Conservation (phyloP, 2,888 invertebrate genomes). For the Toxonevra muliebris region DNA sequence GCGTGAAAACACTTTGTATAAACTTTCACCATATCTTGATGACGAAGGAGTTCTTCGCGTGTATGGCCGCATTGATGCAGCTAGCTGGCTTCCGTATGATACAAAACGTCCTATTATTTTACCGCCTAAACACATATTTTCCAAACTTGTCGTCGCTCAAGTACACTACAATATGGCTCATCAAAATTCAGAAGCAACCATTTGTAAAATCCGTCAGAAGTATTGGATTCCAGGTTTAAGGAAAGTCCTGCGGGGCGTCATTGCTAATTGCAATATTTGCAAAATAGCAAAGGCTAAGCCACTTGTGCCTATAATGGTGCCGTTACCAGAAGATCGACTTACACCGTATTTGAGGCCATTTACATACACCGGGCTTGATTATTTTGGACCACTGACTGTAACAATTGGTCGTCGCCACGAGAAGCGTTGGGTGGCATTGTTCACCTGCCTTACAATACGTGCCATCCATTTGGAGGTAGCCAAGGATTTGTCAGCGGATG, state of each 20-base stretch:
- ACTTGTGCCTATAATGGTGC: constrained; percentile 36
- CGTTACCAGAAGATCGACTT: constrained; percentile 25
- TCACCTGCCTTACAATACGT: constrained; percentile 37
- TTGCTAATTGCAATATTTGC: constrained; percentile 26
- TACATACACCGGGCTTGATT: constrained; percentile 29
- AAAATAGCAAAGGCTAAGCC: constrained; percentile 26
- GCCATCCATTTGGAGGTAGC: constrained; percentile 33
- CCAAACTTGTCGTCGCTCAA: constrained; percentile 21
- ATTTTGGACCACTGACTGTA: constrained; percentile 30
- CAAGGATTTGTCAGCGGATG: constrained; percentile 29
- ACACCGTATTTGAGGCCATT: constrained; percentile 23
- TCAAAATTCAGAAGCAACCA: constrained; percentile 35
- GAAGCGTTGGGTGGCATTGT: constrained; percentile 38
- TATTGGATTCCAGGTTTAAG: constrained; percentile 32
- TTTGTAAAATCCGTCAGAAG: constrained; percentile 21
- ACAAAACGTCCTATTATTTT: constrained; percentile 32
- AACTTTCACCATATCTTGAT: constrained; percentile 28
- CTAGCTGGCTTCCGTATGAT: too few species aligned
- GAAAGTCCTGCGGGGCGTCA: constrained; percentile 20
- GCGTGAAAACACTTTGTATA: constrained; percentile 3
- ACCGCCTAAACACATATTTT: constrained; percentile 27
- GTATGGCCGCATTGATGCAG: constrained; percentile 26
- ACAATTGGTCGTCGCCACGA: constrained; percentile 30
- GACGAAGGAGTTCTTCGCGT: constrained; percentile 26
- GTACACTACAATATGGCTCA: constrained; percentile 32